Evolutionary conservation across 1,140 invertebrate species (phyloP).

Genomic region (Aphidius ervi): DNA sequence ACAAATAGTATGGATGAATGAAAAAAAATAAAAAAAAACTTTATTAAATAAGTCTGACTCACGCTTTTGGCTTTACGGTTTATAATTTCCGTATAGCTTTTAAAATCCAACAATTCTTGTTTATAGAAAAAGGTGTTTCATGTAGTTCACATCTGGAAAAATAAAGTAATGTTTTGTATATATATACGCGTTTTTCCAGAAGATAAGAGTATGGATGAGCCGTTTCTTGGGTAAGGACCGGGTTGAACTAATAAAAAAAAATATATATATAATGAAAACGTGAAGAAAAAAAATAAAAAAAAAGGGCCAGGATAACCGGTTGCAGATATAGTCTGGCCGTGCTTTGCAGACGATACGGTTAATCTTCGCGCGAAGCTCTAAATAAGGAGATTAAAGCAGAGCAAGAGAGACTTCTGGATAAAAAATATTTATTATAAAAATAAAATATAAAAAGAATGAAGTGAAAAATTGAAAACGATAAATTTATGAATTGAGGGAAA

Average conservation of each 20-base stretch:
- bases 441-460: not conserved
- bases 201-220: not conserved
- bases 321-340: conserved; percentile 21
- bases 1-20: not conserved
- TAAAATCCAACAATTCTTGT: too few species aligned
- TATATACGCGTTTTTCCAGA: not conserved
- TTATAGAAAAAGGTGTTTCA: not conserved
- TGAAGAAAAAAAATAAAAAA: conserved; percentile 5
- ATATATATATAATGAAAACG: too few species aligned
- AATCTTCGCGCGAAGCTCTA: conserved; percentile 24
- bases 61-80: conserved; percentile 6
- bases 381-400: conserved; percentile 25
- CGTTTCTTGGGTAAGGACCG: too few species aligned
- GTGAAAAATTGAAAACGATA: too few species aligned
- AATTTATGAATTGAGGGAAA: too few species aligned
- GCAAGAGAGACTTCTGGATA: conserved; percentile 13
- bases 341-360: conserved; percentile 23
- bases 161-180: conserved; percentile 17
- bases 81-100: not conserved
- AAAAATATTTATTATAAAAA: conserved; percentile 7
- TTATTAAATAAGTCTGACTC: conserved; percentile 7
- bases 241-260: conserved; percentile 2
- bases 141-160: conserved; percentile 6
- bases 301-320: conserved; percentile 21
- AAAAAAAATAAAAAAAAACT: conserved; percentile 3